Evolutionary conservation across 2,888 invertebrate species (phyloP).

Genomic region (Leuctra nigra): DNA sequence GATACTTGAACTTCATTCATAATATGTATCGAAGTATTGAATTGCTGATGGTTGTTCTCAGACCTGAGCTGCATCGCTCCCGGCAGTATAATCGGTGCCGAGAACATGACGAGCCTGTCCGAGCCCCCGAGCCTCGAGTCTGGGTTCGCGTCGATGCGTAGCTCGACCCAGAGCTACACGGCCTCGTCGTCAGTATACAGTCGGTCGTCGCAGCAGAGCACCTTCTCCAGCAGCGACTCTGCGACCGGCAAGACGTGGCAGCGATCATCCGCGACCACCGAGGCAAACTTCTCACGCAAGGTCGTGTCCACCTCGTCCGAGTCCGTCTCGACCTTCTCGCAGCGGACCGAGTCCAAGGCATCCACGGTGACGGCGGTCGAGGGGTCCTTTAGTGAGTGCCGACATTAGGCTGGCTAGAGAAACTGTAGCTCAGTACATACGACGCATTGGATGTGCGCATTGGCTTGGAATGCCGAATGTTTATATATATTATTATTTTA

Average conservation of each 20-base stretch:
- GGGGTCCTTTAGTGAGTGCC: conserved; percentile 4
- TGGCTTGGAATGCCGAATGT: too few relatives aligned
- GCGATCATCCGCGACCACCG: conserved; percentile 17
- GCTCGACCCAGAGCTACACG: conserved; percentile 52
- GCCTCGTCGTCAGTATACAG: too few relatives aligned
- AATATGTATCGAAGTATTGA: too few relatives aligned
- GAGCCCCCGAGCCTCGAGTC: conserved; percentile 43
- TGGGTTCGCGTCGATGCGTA: conserved; percentile 58
- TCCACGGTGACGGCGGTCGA: conserved; percentile 4
- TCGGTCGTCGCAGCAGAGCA: conserved; percentile 26
- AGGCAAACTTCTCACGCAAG: conserved; percentile 18
- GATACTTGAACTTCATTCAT: too few relatives aligned
- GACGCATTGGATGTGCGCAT: too few relatives aligned
- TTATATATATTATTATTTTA: too few relatives aligned
- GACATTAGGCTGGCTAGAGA: neutral
- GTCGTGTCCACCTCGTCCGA: conserved; percentile 19
- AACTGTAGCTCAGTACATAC: too few relatives aligned
- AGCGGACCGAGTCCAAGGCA: conserved; percentile 18
- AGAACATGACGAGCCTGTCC: neutral
- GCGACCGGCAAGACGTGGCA: conserved; percentile 23
- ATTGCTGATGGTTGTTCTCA: too few relatives aligned
- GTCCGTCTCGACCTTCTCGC: conserved; percentile 7
- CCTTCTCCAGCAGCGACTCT: conserved; percentile 22
- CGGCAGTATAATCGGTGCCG: conserved; percentile 3
- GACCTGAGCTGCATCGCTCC: conserved; percentile 3